Percentiles rank a stretch among this genome's conserved stretches.
These are phyloP conservation scores for Catamblyrhynchus diadema DNA, from an alignment of 2,797 vertebrate genomes.

Conservation along the genomic window DNA sequence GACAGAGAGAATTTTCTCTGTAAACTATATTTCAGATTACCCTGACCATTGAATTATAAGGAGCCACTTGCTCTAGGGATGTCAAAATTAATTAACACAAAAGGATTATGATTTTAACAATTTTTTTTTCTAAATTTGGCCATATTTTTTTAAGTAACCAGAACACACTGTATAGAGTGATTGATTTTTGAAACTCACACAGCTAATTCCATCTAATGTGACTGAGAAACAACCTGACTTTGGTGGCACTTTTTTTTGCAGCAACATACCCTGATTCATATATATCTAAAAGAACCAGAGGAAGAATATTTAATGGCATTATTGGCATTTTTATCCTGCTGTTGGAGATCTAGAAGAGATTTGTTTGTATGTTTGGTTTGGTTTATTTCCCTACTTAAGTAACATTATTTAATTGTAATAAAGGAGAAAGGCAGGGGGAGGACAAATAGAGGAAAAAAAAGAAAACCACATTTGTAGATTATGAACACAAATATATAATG, in stretches of 20 bases:
- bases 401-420: neutral
- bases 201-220: neutral
- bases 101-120: neutral
- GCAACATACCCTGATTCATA: neutral
- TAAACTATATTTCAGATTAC: neutral
- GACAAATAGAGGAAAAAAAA: neutral
- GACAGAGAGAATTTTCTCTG: neutral
- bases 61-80: neutral
- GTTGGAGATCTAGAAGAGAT: neutral
- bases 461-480: neutral
- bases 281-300: neutral
- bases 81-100: neutral
- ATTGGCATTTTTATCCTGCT: neutral
- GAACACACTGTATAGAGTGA: neutral
- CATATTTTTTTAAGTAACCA: neutral
- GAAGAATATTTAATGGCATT: neutral
- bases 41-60: neutral
- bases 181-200: neutral
- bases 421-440: accelerated
- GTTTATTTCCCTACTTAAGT: neutral
- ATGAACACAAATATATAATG: neutral
- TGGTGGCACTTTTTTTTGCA: neutral
- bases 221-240: neutral
- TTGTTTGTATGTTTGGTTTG: neutral
- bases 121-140: neutral